These are phyloP conservation scores for Triplophysa dalaica DNA, from an alignment of 2,113 vertebrate genomes.

Conservation along the genomic window DNA sequence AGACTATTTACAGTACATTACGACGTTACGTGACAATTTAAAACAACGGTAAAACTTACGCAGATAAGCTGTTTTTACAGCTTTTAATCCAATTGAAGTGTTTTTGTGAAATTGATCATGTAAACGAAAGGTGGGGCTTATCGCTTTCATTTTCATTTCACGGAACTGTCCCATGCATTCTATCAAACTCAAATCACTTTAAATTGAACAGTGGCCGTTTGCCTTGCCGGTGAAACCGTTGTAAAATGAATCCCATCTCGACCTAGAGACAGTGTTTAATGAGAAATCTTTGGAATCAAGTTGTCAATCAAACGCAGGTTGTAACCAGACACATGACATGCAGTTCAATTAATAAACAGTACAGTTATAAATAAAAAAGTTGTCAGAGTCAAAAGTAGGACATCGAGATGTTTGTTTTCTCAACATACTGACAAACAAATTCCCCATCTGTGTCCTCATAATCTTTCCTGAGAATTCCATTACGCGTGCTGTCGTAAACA, in stretches of 20 bases:
- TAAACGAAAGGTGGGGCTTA: too few relatives aligned
- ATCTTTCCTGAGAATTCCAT: conserved; percentile 24
- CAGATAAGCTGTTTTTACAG: too few relatives aligned
- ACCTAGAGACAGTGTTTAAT: conserved; percentile 39
- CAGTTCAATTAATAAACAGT: conserved; percentile 49
- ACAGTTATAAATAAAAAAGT: conserved; percentile 27
- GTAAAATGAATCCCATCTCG: conserved; percentile 60
- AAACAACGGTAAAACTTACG: too few relatives aligned
- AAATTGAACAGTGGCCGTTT: too few relatives aligned
- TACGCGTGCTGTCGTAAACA: conserved; percentile 10
- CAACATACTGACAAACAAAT: neutral
- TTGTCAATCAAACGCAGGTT: conserved; percentile 19
- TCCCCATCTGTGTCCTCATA: neutral
- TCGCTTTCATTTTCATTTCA: too few relatives aligned
- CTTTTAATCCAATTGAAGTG: too few relatives aligned
- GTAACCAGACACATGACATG: neutral
- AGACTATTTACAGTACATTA: neutral
- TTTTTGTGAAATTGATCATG: too few relatives aligned
- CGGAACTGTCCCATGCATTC: too few relatives aligned
- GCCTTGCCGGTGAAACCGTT: too few relatives aligned
- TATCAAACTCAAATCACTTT: too few relatives aligned
- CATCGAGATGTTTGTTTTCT: too few relatives aligned
- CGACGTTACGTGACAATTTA: too few relatives aligned
- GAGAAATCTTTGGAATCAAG: conserved; percentile 35
- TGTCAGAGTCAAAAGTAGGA: conserved; percentile 42